These are phyloP conservation scores for Vollenhovia emeryi DNA, from an alignment of 1,140 invertebrate species.

Conservation along the genomic window DNA sequence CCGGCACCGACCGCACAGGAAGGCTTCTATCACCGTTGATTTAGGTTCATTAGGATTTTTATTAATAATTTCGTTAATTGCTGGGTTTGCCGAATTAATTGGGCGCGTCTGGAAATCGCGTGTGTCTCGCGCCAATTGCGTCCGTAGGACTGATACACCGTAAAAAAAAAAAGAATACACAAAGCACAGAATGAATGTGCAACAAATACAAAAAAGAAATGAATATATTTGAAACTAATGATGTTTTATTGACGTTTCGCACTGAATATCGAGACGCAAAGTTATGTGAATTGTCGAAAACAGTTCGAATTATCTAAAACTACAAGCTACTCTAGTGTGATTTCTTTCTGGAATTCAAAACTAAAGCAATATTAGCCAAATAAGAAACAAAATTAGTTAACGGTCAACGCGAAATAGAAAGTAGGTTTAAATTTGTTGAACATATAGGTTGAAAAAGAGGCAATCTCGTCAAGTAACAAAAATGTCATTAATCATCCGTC, in stretches of 20 bases:
- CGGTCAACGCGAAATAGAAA: neutral
- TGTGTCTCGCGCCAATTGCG: constrained; percentile 35
- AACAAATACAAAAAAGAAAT: neutral
- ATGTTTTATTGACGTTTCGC: neutral
- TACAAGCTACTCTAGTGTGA: neutral
- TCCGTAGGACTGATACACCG: neutral
- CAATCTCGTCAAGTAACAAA: too few species aligned
- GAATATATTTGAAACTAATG: neutral
- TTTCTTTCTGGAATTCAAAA: neutral
- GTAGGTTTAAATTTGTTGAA: neutral
- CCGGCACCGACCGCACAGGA: constrained; percentile 80
- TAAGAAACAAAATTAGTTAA: neutral
- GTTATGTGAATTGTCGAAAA: too few species aligned
- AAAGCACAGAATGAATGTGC: neutral
- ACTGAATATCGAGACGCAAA: neutral
- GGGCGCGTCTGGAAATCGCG: constrained; percentile 75
- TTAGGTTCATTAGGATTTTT: constrained; percentile 83
- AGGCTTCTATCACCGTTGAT: constrained; percentile 82
- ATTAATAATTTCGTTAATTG: constrained; percentile 83
- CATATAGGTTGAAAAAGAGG: neutral
- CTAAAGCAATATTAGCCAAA: neutral
- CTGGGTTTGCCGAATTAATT: constrained; percentile 79
- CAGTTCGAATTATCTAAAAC: neutral
- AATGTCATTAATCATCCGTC: neutral
- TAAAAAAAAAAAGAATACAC: constrained; percentile 1